Conservation (phyloP, 2,113 vertebrate species). For the Neomonachus schauinslandi region DNA sequence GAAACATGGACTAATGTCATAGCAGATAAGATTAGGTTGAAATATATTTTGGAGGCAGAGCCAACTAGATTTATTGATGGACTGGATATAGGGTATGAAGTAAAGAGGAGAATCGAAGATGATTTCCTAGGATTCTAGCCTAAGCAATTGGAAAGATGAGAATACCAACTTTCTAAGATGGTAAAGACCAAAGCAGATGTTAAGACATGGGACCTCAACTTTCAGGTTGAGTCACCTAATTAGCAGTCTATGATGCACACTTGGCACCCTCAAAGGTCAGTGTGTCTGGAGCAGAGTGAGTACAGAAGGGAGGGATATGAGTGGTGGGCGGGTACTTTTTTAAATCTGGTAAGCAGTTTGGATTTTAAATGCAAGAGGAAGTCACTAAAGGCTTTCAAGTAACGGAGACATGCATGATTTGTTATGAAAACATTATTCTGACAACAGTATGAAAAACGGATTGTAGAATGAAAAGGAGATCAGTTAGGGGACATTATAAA, state of each 20-base stretch:
- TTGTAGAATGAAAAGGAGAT: background rate
- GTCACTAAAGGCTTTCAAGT: background rate
- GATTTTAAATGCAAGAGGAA: slow-evolving; percentile 36
- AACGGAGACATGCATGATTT: background rate
- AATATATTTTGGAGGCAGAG: background rate
- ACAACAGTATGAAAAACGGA: background rate
- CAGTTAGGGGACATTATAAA: background rate
- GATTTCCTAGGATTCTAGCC: background rate
- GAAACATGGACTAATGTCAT: background rate
- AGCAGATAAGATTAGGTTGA: background rate
- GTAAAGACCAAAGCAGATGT: background rate
- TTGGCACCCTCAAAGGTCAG: background rate
- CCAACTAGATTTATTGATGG: background rate
- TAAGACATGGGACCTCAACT: background rate
- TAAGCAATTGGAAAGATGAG: background rate
- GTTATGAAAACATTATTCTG: slow-evolving; percentile 20
- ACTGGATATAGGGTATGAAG: background rate
- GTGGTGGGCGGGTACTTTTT: background rate
- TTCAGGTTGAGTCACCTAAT: background rate
- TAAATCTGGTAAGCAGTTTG: background rate
- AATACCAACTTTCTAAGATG: background rate
- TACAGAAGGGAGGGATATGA: background rate
- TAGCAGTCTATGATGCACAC: background rate
- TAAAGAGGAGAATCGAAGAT: background rate
- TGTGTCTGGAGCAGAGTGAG: background rate